Percentiles rank a stretch among this genome's conserved stretches.
These are phyloP conservation scores for Etheostoma spectabile DNA, from an alignment of 2,113 vertebrate species.

Conservation along the genomic window DNA sequence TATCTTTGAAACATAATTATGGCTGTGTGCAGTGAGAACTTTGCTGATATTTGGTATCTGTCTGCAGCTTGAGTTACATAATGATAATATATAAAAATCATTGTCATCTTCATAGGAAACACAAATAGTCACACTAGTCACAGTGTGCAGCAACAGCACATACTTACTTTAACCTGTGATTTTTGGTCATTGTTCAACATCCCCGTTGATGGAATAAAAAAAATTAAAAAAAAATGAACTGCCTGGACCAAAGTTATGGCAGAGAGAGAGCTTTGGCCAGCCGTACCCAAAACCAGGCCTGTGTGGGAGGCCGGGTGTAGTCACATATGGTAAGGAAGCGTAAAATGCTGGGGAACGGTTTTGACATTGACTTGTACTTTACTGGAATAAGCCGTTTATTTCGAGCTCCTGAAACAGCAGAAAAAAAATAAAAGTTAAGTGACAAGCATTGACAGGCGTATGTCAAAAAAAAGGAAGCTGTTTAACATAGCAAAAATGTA, in stretches of 20 bases:
- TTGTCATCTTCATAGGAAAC: not conserved
- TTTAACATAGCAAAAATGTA: not conserved
- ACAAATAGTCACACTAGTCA: not conserved
- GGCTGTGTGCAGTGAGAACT: slow-evolving; percentile 21
- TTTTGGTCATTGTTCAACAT: slow-evolving; percentile 3
- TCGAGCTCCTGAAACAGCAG: slow-evolving; percentile 86
- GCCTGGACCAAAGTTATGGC: slow-evolving; percentile 69
- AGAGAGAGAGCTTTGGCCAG: slow-evolving; percentile 92
- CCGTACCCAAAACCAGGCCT: slow-evolving; percentile 95
- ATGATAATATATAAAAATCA: slow-evolving; percentile 19
- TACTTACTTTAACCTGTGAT: not conserved
- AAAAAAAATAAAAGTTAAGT: not conserved
- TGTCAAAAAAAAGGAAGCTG: not conserved
- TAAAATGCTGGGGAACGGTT: slow-evolving; percentile 93
- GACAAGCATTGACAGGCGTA: not conserved
- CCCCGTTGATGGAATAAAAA: not conserved
- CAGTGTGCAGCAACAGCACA: not conserved
- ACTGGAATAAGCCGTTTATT: slow-evolving; percentile 94
- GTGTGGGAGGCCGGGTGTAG: slow-evolving; percentile 93
- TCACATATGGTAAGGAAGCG: slow-evolving; percentile 95
- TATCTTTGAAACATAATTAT: not conserved
- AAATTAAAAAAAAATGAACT: slow-evolving; percentile 5
- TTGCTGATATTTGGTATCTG: not conserved
- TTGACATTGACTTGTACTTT: slow-evolving; percentile 92
- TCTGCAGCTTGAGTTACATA: not conserved